Evolutionary conservation across 2,113 vertebrate genomes (phyloP).

Genomic region (Malurus elegans): DNA sequence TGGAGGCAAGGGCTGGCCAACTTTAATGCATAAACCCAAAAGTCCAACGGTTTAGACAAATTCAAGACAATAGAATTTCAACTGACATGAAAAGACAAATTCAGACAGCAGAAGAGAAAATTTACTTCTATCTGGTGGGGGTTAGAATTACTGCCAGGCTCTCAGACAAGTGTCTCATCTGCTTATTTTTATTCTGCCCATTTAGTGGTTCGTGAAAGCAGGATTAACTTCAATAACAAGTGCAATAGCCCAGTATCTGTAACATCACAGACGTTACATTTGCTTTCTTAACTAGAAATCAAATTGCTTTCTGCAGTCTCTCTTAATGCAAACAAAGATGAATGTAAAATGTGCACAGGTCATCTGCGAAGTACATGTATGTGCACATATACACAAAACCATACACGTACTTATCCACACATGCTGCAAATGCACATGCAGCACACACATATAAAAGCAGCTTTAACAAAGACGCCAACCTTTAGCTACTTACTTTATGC

Average conservation of each 20-base stretch:
- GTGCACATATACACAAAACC: background rate
- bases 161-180: background rate
- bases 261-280: background rate
- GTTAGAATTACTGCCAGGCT: background rate
- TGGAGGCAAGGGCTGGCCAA: background rate
- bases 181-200: background rate
- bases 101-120: background rate
- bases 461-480: constrained; percentile 3
- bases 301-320: background rate
- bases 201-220: background rate
- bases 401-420: background rate
- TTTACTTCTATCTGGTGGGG: background rate
- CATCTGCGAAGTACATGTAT: fast-evolving
- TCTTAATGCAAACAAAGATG: background rate
- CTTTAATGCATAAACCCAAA: background rate
- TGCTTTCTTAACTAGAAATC: background rate
- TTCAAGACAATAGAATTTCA: background rate
- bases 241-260: background rate
- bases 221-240: background rate
- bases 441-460: background rate
- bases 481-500: constrained; percentile 29
- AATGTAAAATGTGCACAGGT: background rate
- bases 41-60: background rate
- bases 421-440: fast-evolving
- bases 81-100: background rate